phyloP scores from a whole-genome alignment of 2,888 invertebrate species.

The Hymenopus coronatus region DNA sequence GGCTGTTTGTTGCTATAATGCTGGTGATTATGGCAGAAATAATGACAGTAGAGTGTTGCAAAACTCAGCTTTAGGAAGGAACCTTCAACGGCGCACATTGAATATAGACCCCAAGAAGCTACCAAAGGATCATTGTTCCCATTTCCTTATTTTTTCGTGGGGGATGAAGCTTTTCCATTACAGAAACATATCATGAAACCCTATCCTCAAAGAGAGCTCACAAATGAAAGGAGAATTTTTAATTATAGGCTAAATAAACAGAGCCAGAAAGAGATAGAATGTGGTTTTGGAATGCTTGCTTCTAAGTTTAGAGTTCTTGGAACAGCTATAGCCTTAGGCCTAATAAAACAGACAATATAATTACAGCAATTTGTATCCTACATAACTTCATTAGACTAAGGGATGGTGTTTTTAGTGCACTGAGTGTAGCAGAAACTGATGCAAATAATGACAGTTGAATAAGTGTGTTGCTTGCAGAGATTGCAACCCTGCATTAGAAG shows the following conservation, averaged over 20 bases:
- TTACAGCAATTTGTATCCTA: not conserved
- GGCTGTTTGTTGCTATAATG: not conserved
- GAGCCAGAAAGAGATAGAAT: constrained; percentile 26
- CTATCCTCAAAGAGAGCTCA: constrained; percentile 20
- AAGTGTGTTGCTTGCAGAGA: not conserved
- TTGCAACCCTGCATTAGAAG: too few species aligned
- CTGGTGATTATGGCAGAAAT: constrained; percentile 20
- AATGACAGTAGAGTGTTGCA: too few species aligned
- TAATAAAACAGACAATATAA: not conserved
- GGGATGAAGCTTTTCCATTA: constrained; percentile 31
- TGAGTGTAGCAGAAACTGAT: not conserved
- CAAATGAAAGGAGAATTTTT: constrained; percentile 20
- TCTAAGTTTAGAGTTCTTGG: constrained; percentile 18
- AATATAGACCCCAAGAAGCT: not conserved
- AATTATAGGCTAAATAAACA: constrained; percentile 26
- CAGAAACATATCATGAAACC: constrained; percentile 24
- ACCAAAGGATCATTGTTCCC: not conserved
- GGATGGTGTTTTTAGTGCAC: not conserved
- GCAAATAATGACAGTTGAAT: not conserved
- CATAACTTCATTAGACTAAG: not conserved
- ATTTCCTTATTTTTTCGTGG: constrained; percentile 26
- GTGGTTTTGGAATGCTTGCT: constrained; percentile 28
- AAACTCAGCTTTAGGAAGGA: too few species aligned
- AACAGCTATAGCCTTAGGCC: not conserved
- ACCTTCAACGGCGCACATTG: not conserved